phyloP scores from a whole-genome alignment of 2,888 invertebrate species.

The Cataglyphis altisquamis region DNA sequence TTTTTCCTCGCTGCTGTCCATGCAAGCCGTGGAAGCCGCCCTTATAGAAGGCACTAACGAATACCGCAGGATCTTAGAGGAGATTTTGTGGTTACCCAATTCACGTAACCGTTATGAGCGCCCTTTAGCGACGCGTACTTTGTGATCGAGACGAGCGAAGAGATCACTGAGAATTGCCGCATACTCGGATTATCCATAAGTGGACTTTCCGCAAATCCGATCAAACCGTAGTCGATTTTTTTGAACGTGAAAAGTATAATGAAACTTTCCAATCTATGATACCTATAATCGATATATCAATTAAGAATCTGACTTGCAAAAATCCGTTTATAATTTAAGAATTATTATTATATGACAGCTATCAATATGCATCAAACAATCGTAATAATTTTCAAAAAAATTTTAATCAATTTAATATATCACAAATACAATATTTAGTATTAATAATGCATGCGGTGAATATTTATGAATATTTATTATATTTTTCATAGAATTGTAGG shows the following conservation, averaged over 20 bases:
- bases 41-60: conserved; percentile 22
- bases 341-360: background rate
- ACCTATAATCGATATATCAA: background rate
- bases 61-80: conserved; percentile 27
- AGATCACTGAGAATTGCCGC: background rate
- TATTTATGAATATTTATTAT: background rate
- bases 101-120: conserved; percentile 49
- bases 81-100: conserved; percentile 50
- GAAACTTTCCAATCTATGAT: background rate
- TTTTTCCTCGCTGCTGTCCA: conserved; percentile 59
- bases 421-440: background rate
- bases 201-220: conserved; percentile 36
- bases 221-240: conserved; percentile 1
- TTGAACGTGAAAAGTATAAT: background rate
- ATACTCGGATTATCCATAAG: conserved; percentile 27
- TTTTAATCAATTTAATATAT: background rate
- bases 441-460: background rate
- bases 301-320: background rate
- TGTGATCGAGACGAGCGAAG: conserved; percentile 15
- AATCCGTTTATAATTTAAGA: background rate
- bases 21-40: conserved; percentile 23
- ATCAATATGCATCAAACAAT: background rate
- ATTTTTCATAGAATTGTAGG: background rate
- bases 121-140: conserved; percentile 27
- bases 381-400: background rate